Base-by-base conservation (phyloP, 2,888 invertebrate species). In the Melolontha melolontha region DNA sequence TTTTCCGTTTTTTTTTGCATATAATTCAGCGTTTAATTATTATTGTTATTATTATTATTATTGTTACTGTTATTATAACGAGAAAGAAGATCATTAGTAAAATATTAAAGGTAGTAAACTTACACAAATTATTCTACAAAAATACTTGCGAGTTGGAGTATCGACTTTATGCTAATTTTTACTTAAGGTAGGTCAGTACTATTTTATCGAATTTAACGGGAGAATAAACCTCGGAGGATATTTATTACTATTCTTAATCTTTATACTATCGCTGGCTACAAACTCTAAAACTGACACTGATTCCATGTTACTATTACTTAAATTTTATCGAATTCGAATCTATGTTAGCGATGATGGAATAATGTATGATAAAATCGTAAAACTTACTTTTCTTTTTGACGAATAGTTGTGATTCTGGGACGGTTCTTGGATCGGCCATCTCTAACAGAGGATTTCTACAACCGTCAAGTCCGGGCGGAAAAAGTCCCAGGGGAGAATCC, bases 311-410 rank as follows among this genome's bases (percentile, higher is more conserved):
- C n/a, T 22, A 22, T 34, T 34, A 5, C 6, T 6, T 6, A 2
- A 34, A 1, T 34, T 34, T 34, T 6, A 2, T 34, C 10, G 2
- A 34, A 8, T 34, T n/a, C 27, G 5, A n/a, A 52, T 52, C 22
- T 22, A 22, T 4, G 4, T 22, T 1, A 22, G 4, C 22, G 22
- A 22, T 4, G n/a, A n/a, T n/a, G n/a, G n/a, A n/a, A n/a, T n/a
- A n/a, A 49, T 12, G 22, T 17, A 59, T 27, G 16, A 44, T n/a
- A 44, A 0, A 59, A 4, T 44, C n/a, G 34, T 41, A 29, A 44
- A 47, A 88, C 91, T 90, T 86, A 92, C 92, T 91, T 90, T 93
- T 93, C 87, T 92, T 93, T 75, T 90, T 89, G 77, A 87, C 90
- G 74, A 90, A 89, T 79, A 89, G 88, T 70, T 87, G 88, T 12